Evolutionary conservation across 1,140 invertebrate species (phyloP).

Genomic region (Stegodyphus mimosarum): DNA sequence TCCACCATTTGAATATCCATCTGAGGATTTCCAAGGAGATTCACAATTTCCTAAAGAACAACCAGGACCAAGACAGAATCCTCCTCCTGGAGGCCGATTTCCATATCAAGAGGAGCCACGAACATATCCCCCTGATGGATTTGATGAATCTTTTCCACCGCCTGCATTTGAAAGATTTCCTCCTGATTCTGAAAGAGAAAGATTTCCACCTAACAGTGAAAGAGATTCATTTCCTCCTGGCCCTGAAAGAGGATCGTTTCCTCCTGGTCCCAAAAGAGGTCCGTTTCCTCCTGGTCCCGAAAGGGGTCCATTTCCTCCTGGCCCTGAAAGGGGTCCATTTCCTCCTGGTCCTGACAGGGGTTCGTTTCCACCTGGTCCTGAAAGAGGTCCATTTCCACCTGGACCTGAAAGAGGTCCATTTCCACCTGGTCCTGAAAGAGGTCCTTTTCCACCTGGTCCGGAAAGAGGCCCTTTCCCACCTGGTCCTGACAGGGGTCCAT

Average conservation of each 20-base stretch:
- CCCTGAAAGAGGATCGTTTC: not conserved
- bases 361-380: no score
- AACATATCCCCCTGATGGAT: conserved; percentile 21
- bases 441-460: no score
- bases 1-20: conserved; percentile 13
- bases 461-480: no score
- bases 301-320: not conserved
- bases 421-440: no score
- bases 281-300: not conserved
- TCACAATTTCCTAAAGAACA: not conserved
- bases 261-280: not conserved
- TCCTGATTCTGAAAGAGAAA: not conserved
- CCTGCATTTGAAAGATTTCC: conserved; percentile 19
- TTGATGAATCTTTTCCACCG: conserved; percentile 17
- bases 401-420: no score
- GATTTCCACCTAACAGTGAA: not conserved
- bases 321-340: no score
- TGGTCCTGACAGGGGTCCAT: no score
- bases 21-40: not conserved
- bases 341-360: no score
- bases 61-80: not conserved
- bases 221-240: not conserved
- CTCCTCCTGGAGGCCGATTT: not conserved
- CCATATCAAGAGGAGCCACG: not conserved
- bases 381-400: no score